Conservation (phyloP, 2,113 vertebrate genomes). For the Cyphomyrus plagiostoma region DNA sequence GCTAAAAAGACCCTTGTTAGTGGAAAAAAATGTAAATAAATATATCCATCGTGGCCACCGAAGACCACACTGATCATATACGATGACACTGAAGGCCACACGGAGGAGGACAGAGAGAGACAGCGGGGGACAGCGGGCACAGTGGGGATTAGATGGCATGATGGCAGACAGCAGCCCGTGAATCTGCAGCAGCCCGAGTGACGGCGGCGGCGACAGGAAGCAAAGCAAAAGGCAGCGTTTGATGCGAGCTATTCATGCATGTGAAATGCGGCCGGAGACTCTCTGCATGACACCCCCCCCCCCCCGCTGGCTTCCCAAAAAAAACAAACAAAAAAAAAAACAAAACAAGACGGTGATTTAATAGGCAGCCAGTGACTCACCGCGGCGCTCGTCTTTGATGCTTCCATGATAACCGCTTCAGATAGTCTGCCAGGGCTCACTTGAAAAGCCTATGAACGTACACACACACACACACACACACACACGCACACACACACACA, state of each 20-base stretch:
- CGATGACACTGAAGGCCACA: neutral
- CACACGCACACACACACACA: neutral
- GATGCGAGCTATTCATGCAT: conserved; percentile 16
- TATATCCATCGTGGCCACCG: neutral
- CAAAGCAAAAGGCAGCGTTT: neutral
- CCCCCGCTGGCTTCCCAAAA: neutral
- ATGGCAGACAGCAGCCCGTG: neutral
- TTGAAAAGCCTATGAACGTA: conserved; percentile 20
- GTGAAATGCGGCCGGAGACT: neutral
- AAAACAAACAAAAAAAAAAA: neutral
- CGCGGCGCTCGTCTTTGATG: conserved; percentile 24
- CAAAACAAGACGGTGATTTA: neutral
- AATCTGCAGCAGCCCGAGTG: neutral
- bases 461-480: neutral
- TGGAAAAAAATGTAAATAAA: neutral
- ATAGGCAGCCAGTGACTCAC: conserved; percentile 22
- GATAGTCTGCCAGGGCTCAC: conserved; percentile 28
- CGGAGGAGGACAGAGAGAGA: conserved; percentile 50
- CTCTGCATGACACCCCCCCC: neutral
- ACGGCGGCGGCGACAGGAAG: neutral
- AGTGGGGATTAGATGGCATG: conserved; percentile 4
- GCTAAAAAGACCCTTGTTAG: neutral
- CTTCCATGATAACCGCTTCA: conserved; percentile 27
- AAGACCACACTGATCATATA: neutral
- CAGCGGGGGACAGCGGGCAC: neutral